Evolutionary conservation across 2,797 vertebrate species (phyloP).

Genomic region (Coranthus polyacanthus): DNA sequence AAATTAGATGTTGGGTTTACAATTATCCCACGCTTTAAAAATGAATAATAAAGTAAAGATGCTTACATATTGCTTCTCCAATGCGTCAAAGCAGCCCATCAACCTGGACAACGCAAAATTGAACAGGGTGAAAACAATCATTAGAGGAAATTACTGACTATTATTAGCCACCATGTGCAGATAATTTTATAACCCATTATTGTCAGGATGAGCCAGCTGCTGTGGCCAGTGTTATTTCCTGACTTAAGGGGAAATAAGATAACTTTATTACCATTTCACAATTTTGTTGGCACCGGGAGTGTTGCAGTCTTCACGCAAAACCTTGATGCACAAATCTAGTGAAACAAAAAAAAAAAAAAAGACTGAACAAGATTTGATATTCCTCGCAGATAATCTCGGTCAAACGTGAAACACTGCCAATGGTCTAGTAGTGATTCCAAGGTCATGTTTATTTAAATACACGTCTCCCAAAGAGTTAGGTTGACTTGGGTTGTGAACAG

Average conservation of each 20-base stretch:
- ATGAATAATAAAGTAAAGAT: neutral
- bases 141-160: neutral
- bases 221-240: neutral
- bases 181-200: neutral
- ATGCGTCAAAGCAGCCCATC: constrained; percentile 95
- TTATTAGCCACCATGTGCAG: neutral
- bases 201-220: neutral
- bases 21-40: neutral
- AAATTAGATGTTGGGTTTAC: neutral
- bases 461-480: no score
- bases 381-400: no score
- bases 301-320: constrained; percentile 79
- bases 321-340: constrained; percentile 81
- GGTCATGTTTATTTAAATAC: no score
- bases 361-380: neutral
- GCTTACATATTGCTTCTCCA: constrained; percentile 96
- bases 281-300: constrained; percentile 73
- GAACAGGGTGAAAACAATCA: neutral
- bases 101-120: constrained; percentile 83
- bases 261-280: constrained; percentile 74
- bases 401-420: no score
- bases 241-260: neutral
- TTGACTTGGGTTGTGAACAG: no score
- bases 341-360: constrained; percentile 6
- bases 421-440: no score